A percentile compares a stretch with the other conserved stretches of the same genome.
phyloP scores from a whole-genome alignment of 1,140 invertebrate genomes.

The Pseudoatta argentina region DNA sequence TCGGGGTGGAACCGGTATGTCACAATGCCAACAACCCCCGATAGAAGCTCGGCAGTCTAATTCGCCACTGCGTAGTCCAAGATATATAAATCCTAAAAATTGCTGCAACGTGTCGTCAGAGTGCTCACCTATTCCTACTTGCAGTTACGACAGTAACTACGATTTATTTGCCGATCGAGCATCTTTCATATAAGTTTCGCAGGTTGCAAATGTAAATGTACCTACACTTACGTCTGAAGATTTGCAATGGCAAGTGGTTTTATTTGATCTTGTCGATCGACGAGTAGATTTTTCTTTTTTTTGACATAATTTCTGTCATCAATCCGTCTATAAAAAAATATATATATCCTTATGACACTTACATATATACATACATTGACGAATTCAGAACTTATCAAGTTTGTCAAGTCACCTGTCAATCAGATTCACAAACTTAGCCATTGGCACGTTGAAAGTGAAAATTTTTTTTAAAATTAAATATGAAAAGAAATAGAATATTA shows the following conservation, averaged over 20 bases:
- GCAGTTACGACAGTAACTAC: background rate
- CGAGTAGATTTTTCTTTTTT: background rate
- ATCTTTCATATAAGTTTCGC: background rate
- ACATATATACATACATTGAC: background rate
- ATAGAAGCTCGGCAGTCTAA: slow-evolving; percentile 33
- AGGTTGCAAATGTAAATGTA: background rate
- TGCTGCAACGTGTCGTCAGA: slow-evolving; percentile 26
- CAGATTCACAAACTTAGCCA: too few species aligned
- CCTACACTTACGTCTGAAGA: background rate
- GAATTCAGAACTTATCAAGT: too few species aligned
- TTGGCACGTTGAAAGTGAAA: too few species aligned
- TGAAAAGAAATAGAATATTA: too few species aligned
- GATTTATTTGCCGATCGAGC: slow-evolving; percentile 52
- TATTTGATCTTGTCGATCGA: background rate
- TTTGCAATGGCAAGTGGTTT: background rate
- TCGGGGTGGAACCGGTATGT: background rate
- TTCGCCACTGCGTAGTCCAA: slow-evolving; percentile 47
- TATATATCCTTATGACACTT: background rate
- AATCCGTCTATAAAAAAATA: background rate
- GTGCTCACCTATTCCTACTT: slow-evolving; percentile 30
- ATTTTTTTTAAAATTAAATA: too few species aligned
- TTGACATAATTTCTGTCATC: background rate
- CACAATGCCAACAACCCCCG: slow-evolving; percentile 69
- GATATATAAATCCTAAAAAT: slow-evolving; percentile 44
- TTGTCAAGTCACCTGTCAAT: too few species aligned